Evolutionary conservation across 92 coral and sea anemone species (phyloP).

Genomic region (Desmophyllum pertusum): DNA sequence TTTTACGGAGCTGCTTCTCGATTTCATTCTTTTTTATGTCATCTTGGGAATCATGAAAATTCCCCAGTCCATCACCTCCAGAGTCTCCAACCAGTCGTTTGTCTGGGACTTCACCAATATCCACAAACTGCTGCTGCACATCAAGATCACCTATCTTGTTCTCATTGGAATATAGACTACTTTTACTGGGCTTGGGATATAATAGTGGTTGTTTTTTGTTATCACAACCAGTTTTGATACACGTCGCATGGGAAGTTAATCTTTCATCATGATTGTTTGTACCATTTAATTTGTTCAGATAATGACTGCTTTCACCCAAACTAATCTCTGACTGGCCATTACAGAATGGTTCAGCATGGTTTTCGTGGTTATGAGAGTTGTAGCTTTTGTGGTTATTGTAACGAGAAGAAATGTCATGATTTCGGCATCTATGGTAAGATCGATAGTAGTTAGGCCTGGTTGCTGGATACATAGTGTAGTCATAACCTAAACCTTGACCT

Average conservation of each 20-base stretch:
- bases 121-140: slow-evolving; percentile 59
- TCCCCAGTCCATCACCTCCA: neutral
- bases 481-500: slow-evolving; percentile 57
- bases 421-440: slow-evolving; percentile 64
- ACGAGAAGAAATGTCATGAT: slow-evolving; percentile 55
- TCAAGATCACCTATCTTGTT: slow-evolving; percentile 29
- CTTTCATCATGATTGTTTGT: slow-evolving; percentile 12
- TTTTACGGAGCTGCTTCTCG: slow-evolving; percentile 79
- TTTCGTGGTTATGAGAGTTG: slow-evolving; percentile 60
- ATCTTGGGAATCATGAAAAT: neutral
- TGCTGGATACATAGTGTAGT: slow-evolving; percentile 52
- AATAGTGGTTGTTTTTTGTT: neutral
- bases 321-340: slow-evolving; percentile 81
- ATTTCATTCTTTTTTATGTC: slow-evolving; percentile 64
- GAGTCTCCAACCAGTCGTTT: slow-evolving; percentile 46
- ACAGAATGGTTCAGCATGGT: slow-evolving; percentile 63
- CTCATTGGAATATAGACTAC: neutral
- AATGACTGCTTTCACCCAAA: slow-evolving; percentile 43
- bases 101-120: slow-evolving; percentile 40
- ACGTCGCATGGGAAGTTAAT: neutral
- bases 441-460: slow-evolving; percentile 72
- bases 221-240: slow-evolving; percentile 19
- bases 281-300: slow-evolving; percentile 25
- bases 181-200: slow-evolving; percentile 2
- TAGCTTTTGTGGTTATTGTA: slow-evolving; percentile 59